These are phyloP conservation scores for Sarcophaga bullata DNA, from an alignment of 1,140 invertebrate species.

Conservation along the genomic window DNA sequence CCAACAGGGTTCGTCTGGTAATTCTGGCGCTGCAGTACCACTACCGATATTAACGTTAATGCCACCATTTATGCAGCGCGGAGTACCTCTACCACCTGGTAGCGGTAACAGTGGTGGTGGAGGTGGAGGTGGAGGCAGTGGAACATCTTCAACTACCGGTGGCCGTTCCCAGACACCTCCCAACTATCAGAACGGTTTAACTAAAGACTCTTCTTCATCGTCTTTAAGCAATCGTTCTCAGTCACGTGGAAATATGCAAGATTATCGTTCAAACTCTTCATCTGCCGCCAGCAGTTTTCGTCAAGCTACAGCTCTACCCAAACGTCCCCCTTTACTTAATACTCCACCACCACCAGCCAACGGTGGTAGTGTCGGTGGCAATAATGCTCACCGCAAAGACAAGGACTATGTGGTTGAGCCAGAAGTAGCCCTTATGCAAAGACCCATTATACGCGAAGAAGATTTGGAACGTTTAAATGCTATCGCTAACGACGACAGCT, in stretches of 20 bases:
- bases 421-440: conserved; percentile 67
- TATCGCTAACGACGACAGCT: conserved; percentile 87
- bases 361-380: conserved; percentile 42
- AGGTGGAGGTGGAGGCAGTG: conserved; percentile 60
- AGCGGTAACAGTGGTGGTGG: conserved; percentile 24
- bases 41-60: conserved; percentile 64
- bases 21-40: conserved; percentile 67
- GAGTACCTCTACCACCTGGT: conserved; percentile 68
- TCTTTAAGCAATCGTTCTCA: conserved; percentile 49
- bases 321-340: conserved; percentile 50
- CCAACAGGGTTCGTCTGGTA: conserved; percentile 49
- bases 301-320: conserved; percentile 56
- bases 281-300: conserved; percentile 48
- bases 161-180: conserved; percentile 46
- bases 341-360: conserved; percentile 44
- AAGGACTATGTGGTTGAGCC: conserved; percentile 63
- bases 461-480: conserved; percentile 92
- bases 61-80: conserved; percentile 64
- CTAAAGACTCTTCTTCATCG: conserved; percentile 52
- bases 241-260: conserved; percentile 33
- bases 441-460: conserved; percentile 92
- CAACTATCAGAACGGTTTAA: conserved; percentile 64
- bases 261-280: conserved; percentile 43
- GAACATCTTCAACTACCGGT: neutral
- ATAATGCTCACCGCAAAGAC: conserved; percentile 53